Conservation (phyloP, 2,888 invertebrate species). For the Acleris cristana region DNA sequence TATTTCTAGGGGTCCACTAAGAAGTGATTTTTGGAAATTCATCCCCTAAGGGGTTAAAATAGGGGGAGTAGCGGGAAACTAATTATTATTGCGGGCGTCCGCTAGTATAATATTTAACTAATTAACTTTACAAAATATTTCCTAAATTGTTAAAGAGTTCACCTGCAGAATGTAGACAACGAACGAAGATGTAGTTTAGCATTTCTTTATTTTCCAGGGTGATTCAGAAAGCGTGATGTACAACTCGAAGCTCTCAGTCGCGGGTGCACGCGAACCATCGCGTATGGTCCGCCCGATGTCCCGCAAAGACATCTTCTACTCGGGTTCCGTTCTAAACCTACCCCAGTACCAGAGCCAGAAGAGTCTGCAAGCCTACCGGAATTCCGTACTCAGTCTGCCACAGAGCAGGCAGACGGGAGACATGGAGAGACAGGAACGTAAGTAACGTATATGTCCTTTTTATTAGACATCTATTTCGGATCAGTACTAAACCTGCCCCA, state of each 20-base stretch:
- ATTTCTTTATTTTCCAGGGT: slow-evolving; percentile 55
- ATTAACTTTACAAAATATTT: too few species aligned
- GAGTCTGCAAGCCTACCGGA: slow-evolving; percentile 94
- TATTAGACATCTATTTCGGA: background rate
- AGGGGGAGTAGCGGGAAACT: too few species aligned
- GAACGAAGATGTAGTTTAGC: background rate
- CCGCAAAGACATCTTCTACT: slow-evolving; percentile 98
- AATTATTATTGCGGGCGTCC: too few species aligned
- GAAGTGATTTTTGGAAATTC: too few species aligned
- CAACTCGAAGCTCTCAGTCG: slow-evolving; percentile 87
- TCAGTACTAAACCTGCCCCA: slow-evolving; percentile 90
- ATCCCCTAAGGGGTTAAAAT: too few species aligned
- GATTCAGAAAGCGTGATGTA: slow-evolving; percentile 88
- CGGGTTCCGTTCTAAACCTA: slow-evolving; percentile 96
- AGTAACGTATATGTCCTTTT: slow-evolving; percentile 54
- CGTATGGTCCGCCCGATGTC: slow-evolving; percentile 95
- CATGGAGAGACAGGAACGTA: slow-evolving; percentile 87
- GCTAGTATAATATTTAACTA: too few species aligned
- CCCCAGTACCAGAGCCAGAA: slow-evolving; percentile 97
- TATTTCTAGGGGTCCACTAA: too few species aligned
- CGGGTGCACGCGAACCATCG: slow-evolving; percentile 68
- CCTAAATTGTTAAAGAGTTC: background rate
- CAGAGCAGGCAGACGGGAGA: slow-evolving; percentile 86
- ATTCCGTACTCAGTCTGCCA: slow-evolving; percentile 95
- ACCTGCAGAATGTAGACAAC: background rate